phyloP scores from a whole-genome alignment of 2,888 invertebrate species.

The Augiades crinisus region DNA sequence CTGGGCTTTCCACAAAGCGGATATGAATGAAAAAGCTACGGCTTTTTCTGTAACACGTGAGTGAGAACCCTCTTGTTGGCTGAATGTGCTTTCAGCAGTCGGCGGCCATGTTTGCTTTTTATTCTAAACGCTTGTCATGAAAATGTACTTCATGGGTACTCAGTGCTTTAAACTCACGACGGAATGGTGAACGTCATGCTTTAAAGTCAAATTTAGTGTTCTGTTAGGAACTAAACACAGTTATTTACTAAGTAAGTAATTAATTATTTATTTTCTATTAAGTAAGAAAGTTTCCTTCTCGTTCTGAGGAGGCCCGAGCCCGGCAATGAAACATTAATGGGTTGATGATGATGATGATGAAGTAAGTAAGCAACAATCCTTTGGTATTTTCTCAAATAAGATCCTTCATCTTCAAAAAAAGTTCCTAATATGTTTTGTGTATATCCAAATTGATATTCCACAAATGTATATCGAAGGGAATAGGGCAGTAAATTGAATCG shows the following conservation, averaged over 20 bases:
- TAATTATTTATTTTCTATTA: no score
- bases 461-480: slow-evolving; percentile 5
- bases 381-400: not conserved
- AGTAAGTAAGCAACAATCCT: no score
- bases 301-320: no score
- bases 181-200: not conserved
- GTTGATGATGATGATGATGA: no score
- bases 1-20: slow-evolving; percentile 65
- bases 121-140: slow-evolving; percentile 17
- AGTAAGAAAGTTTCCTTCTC: no score
- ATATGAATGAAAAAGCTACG: slow-evolving; percentile 58
- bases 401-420: not conserved
- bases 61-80: slow-evolving; percentile 29
- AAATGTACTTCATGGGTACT: slow-evolving; percentile 5
- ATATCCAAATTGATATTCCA: not conserved
- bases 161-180: not conserved
- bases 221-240: no score
- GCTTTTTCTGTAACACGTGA: slow-evolving; percentile 50
- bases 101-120: slow-evolving; percentile 16
- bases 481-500: slow-evolving; percentile 14
- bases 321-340: no score
- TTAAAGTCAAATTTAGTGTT: not conserved
- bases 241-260: no score
- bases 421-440: slow-evolving; percentile 1
- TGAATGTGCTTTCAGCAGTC: slow-evolving; percentile 26